Evolutionary conservation across 2,113 vertebrate species (phyloP), one percentile per base, ranked within the genome.

Genomic region (Pimephales promelas): DNA sequence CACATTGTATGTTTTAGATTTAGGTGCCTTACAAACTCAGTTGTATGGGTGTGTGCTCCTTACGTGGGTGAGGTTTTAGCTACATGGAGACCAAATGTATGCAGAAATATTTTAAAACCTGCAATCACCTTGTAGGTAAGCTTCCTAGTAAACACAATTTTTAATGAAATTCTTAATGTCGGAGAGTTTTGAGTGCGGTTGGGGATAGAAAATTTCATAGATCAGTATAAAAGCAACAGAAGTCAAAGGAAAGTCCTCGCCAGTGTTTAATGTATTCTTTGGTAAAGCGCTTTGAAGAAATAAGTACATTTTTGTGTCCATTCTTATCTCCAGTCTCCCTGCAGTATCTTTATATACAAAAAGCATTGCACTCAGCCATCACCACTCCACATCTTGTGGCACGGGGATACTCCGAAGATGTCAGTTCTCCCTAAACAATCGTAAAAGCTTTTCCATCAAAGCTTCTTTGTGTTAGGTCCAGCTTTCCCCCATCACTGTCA

Each of bases 341-440:
- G 49, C 18, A 36, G 66, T 6, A 36, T 45, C 61, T 68, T 59
- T 77, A 64, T 22, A n/a, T 31, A 81, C 77, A 68, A 68, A 75
- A 64, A 64, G 57, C 54, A n/a, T 22, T 45, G 64, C 76, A 81
- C 85, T 85, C 91, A 93, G 90, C 86, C 85, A 88, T 87, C 83
- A 78, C 22, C 40, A 84, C 91, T 93, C 90, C 73, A 82, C 86
- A 73, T 26, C 71, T 86, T 84, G 83, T 76, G 84, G 87, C 70
- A 73, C 81, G 83, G 86, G 88, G 40, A 86, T 86, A 88, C 87
- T 84, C 77, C 49, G 28, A 81, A 81, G 79, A 86, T 85, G 91
- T 93, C 92, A 89, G 88, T 22, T 89, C 91, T 89, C 88, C 87
- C 88, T 88, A 92, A 93, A 93, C 90, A 92, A 90, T 89, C 71